phyloP scores from a whole-genome alignment of 2,113 vertebrate species.

The Mus musculus region GRCm39 chr5:103141501-103142000 shows the following conservation, averaged over 20 bases:
- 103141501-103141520: too few relatives aligned
- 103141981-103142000: not conserved
- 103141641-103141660: too few relatives aligned
- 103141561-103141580: too few relatives aligned
- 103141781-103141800: not conserved
- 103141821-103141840: not conserved
- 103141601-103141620: too few relatives aligned
- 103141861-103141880: not conserved
- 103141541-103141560: too few relatives aligned
- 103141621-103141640: too few relatives aligned
- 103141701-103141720: not conserved
- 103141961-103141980: too few relatives aligned
- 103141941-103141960: not conserved
- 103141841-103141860: not conserved
- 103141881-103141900: not conserved
- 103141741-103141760: not conserved
- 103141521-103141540: too few relatives aligned
- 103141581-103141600: too few relatives aligned
- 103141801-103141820: not conserved
- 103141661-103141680: too few relatives aligned
- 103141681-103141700: not conserved
- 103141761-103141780: not conserved
- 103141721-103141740: not conserved
- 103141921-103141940: not conserved
- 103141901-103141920: not conserved